Percentiles rank a stretch among this genome's conserved stretches.
Conservation (phyloP, 2,797 vertebrate species). For the Rhinatrema bivittatum region DNA sequence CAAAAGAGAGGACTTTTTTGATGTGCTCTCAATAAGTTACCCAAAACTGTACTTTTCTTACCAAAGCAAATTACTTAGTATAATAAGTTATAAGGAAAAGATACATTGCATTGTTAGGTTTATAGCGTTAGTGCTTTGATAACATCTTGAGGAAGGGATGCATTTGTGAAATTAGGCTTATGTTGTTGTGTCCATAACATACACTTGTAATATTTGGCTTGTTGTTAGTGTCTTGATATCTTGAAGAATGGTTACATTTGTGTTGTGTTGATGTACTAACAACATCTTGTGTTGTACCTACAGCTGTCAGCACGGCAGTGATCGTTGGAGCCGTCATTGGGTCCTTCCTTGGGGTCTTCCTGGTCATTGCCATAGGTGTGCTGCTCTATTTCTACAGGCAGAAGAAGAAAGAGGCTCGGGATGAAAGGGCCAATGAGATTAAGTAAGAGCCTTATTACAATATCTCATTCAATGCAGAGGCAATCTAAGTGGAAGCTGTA, state of each 20-base stretch:
- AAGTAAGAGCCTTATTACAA: slow-evolving; percentile 67
- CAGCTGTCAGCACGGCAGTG: slow-evolving; percentile 65
- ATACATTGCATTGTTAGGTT: too few relatives aligned
- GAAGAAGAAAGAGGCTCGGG: slow-evolving; percentile 61
- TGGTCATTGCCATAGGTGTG: slow-evolving; percentile 46
- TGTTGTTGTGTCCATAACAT: too few relatives aligned
- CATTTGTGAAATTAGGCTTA: too few relatives aligned
- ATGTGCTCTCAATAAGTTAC: too few relatives aligned
- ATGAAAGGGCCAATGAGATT: slow-evolving; percentile 89
- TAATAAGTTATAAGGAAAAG: too few relatives aligned
- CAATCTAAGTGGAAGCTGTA: too few relatives aligned
- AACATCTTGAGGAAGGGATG: too few relatives aligned
- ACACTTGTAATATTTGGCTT: background rate
- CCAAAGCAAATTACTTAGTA: too few relatives aligned
- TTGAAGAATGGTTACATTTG: slow-evolving; percentile 1
- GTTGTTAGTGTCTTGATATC: background rate
- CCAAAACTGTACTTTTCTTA: too few relatives aligned
- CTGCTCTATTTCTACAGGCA: slow-evolving; percentile 58
- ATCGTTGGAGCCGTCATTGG: slow-evolving; percentile 78
- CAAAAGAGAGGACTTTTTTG: too few relatives aligned
- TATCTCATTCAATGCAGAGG: too few relatives aligned
- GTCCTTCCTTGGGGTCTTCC: slow-evolving; percentile 61
- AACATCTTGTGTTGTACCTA: background rate
- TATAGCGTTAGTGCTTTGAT: too few relatives aligned
- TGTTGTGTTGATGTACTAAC: background rate